Base-by-base conservation (phyloP, 2,888 invertebrate genomes). In the Cyrtodaria siliqua region DNA sequence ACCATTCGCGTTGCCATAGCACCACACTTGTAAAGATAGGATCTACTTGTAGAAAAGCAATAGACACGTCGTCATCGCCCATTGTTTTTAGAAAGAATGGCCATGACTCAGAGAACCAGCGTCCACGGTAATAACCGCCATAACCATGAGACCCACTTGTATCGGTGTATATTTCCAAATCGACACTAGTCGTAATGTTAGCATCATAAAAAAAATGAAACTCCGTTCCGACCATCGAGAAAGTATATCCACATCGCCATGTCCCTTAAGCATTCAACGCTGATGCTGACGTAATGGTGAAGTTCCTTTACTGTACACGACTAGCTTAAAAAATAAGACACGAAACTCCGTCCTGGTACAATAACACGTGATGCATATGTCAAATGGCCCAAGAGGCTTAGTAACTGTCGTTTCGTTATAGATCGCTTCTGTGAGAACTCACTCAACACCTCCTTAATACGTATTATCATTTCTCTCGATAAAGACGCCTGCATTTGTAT, bases 121-220 rank as follows among this genome's bases (percentile, higher is more conserved):
- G 33, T 6, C 53, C 56, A 16, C 33, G 1, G 49, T 50, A 75
- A 8, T 44, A 70, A 27, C 62, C 63, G 8, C 62, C 67, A 49
- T 49, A 75, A 0, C 59, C 60, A 18, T 33, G 12, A 33, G 20
- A 9, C 0, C 6, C 23, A 14, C 56, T 66, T 0, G 66, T 49
- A 44, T 76, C 70, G 3, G 76, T 76, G 29, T 55, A 70, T 14
- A 75, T 20, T n/a, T 70, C 44, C 33, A 76, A 57, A 62, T 76
- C 53, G 8, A 53, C 38, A 14, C 68, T 38, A 9, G 23, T 16
- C 16, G 70, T 61, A 2, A 69, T 38, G 9, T 62, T 18, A 9
- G 56, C 66, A 38, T 76, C 66, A 16, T 64, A 29, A 12, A 42
- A 79, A 80, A 29, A 76, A 62, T 6, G 72, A 80, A 20, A 61